A percentile compares a stretch with the other conserved stretches of the same genome.
Conservation (phyloP, 2,797 vertebrate species). For the Chiroxiphia lanceolata region DNA sequence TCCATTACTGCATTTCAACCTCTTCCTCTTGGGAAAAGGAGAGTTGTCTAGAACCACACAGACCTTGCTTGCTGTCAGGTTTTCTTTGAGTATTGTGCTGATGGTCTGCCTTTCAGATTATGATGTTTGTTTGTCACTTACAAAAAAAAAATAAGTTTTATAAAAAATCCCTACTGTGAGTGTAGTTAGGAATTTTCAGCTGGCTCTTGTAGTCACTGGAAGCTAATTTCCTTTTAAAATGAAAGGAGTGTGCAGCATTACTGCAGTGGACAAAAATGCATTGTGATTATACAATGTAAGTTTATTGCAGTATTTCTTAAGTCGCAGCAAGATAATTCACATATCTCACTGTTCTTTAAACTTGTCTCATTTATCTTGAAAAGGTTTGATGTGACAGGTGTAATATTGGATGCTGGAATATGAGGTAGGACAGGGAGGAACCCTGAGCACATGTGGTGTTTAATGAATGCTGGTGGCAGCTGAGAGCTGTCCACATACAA, state of each 20-base stretch:
- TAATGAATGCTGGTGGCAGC: background rate
- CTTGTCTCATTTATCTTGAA: background rate
- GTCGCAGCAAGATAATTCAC: background rate
- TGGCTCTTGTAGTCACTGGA: background rate
- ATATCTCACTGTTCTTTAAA: background rate
- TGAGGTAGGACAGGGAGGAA: background rate
- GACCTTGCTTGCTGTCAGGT: background rate
- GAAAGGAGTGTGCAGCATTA: background rate
- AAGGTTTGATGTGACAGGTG: background rate
- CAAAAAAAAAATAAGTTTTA: background rate
- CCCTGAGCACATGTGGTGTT: background rate
- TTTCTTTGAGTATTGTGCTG: background rate
- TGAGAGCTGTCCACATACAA: background rate
- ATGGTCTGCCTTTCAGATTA: background rate
- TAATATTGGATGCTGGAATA: background rate
- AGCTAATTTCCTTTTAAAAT: background rate
- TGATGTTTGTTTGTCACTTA: background rate
- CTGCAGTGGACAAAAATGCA: background rate
- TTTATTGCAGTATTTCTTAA: background rate
- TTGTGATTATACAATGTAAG: background rate
- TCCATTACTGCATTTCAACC: background rate
- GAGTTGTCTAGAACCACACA: background rate
- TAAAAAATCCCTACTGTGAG: background rate
- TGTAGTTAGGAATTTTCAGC: background rate
- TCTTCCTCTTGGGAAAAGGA: background rate